These are phyloP conservation scores for Tipula unca DNA, from an alignment of 2,888 invertebrate genomes.

Conservation along the genomic window DNA sequence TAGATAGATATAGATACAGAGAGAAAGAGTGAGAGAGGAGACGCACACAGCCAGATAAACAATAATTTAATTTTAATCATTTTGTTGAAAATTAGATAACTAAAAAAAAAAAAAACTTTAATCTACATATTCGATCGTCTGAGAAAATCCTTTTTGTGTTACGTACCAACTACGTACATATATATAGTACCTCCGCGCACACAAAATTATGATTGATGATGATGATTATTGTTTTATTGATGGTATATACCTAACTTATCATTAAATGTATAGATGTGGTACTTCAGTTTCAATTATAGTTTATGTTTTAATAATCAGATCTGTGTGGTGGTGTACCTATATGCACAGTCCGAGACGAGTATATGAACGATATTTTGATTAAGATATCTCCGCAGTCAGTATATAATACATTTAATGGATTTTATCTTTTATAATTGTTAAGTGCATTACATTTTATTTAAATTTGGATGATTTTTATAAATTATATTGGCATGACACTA, in stretches of 20 bases:
- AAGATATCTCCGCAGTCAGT: too few relatives aligned
- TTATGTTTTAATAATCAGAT: not conserved
- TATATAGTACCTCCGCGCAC: not conserved
- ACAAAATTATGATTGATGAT: constrained; percentile 1
- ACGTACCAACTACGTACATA: not conserved
- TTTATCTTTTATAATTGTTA: too few relatives aligned
- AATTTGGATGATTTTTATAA: too few relatives aligned
- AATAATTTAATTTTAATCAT: not conserved
- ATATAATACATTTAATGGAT: too few relatives aligned
- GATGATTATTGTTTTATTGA: not conserved
- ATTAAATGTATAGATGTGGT: not conserved
- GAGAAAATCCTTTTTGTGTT: not conserved
- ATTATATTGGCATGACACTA: too few relatives aligned
- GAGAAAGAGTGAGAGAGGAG: too few relatives aligned
- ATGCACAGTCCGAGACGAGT: too few relatives aligned
- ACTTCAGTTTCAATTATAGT: not conserved
- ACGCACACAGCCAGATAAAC: not conserved
- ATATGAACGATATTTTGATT: too few relatives aligned
- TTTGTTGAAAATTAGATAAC: constrained; percentile 3
- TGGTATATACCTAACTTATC: not conserved
- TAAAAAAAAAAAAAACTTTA: not conserved
- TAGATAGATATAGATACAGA: not conserved
- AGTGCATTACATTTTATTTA: too few relatives aligned
- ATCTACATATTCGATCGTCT: not conserved
- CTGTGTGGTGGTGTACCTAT: not conserved